Base-by-base conservation (phyloP, 2,888 invertebrate genomes). In the Oxytorus armatus region DNA sequence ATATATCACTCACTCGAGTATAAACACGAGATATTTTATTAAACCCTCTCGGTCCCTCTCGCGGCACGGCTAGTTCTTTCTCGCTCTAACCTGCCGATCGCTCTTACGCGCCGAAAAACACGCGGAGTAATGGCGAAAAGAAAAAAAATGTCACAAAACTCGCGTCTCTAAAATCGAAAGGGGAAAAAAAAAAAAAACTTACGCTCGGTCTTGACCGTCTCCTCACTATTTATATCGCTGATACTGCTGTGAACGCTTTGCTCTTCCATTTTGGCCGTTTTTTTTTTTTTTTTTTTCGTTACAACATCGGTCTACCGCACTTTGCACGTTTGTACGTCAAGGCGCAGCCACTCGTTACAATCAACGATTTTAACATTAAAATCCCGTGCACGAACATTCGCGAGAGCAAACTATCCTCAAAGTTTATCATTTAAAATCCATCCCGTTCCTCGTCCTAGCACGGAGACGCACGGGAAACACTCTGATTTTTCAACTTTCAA, bases 211-310 rank as follows among this genome's bases (percentile, higher is more conserved):
- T 86, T 91, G 80, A 87, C 86, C 83, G 88, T 86, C 86, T 91
- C 92, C 87, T 92, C 92, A 90, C 91, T 92, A 92, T 92, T 92
- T 91, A 92, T 91, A 91, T 92, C 92, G 88, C 90, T 91, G 89
- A 90, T 91, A 89, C 90, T 91, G 88, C 91, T 89, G 85, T 90
- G 90, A 87, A 90, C 90, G 87, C 89, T 90, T 87, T 88, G 90
- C 89, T 91, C 92, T 90, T 92, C 92, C 92, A 92, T 92, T 91
- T 92, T 91, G 90, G 89, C 89, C 87, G 88, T 44, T 69, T 25
- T 69, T 55, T 42, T n/a, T 39, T 85, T 44, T 69, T 25, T 69
- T 55, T 42, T n/a, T 39, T 85, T 85, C 85, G 89, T 90, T 90
- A 90, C 88, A 88, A 87, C 85, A 89, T 89, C 87, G 86, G 85